Evolutionary conservation across 2,113 vertebrate genomes (phyloP), one percentile per base, ranked within the genome.

Genomic region (Haemorhous mexicanus): DNA sequence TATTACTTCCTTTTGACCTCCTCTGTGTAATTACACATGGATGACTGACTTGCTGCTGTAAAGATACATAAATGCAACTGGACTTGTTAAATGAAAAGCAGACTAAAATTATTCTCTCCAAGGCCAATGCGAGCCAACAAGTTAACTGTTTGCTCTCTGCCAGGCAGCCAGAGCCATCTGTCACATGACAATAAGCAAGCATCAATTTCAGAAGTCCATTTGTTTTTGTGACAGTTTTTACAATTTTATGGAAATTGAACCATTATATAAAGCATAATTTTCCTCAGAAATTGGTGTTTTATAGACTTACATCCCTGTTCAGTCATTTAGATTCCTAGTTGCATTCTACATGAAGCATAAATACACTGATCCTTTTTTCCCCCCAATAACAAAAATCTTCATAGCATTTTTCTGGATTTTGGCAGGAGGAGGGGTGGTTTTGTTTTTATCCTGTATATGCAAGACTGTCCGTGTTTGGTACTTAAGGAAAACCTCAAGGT

Each of bases 1-100:
- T 92, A n/a, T 81, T 92, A 74, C 82, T 96, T 96, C 94, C 93
- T 96, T 93, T 86, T 94, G 92, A 93, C 95, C 88, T 94, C 72
- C 73, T 88, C 93, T 90, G 20, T 56, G 64, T 93, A 94, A 93
- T 92, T 95, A 81, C 61, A 7, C 61, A 15, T 22, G 72, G 76
- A 78, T 95, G 92, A 88, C 79, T 95, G 93, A 90, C 30, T 70
- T n/a, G 79, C 90, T 81, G 72, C 88, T 6, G 2, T 70, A 86
- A 90, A 94, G 43, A 59, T 92, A 56, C 75, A 69, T 90, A 84
- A 84, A 78, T 86, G 64, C 83, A 72, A 35, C 72, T 13, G 30
- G 76, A 52, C 50, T 94, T 26, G 15, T 94, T 88, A 73, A 72
- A 80, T 72, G 66, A 77, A 67, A 50, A 89, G 47, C 63, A 86